Evolutionary conservation across 2,797 vertebrate genomes (phyloP).

Genomic region (Passerculus sandwichensis): DNA sequence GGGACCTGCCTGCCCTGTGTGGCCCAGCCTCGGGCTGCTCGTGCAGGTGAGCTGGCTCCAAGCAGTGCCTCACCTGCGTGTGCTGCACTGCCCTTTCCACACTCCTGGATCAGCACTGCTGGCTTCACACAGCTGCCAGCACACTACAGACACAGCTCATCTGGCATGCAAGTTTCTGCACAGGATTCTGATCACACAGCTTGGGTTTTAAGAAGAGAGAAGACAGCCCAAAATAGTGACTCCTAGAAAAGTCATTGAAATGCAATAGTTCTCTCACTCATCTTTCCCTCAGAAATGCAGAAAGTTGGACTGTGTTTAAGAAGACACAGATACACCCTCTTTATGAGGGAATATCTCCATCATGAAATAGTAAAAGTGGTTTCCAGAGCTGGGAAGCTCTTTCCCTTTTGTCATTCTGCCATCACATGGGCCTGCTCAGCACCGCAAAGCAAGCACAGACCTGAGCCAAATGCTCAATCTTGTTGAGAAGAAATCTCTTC

Average conservation of each 20-base stretch:
- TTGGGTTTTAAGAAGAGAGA: background rate
- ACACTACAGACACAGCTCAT: background rate
- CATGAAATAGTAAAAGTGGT: background rate
- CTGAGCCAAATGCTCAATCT: background rate
- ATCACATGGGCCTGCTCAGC: background rate
- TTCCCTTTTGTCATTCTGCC: background rate
- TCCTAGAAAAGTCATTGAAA: background rate
- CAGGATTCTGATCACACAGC: background rate
- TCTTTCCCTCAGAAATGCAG: background rate
- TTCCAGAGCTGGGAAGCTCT: background rate
- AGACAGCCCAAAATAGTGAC: rapidly evolving
- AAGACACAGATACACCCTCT: background rate
- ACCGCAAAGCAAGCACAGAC: background rate
- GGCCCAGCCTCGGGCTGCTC: rapidly evolving
- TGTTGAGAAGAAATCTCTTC: background rate
- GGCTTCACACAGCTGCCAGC: background rate
- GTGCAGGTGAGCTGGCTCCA: background rate
- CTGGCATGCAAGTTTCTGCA: background rate
- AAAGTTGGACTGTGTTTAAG: background rate
- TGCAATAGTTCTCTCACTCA: background rate
- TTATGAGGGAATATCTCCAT: background rate
- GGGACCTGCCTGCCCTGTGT: background rate
- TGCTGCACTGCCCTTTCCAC: background rate
- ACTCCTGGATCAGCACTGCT: background rate
- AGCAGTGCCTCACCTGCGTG: background rate